Evolutionary conservation across 1,140 invertebrate species (phyloP).

Genomic region (Leptinotarsa undecemlineata): DNA sequence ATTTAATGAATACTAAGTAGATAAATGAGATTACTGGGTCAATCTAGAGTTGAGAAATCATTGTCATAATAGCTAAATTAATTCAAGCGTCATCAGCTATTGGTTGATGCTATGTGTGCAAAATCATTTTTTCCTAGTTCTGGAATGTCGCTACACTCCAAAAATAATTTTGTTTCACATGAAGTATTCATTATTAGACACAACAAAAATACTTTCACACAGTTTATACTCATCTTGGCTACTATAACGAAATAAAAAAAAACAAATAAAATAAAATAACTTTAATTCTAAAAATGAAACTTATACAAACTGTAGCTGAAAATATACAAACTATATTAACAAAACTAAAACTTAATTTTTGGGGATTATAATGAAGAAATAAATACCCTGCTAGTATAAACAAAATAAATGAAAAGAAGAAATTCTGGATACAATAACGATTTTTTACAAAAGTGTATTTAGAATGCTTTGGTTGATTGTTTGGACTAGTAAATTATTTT

Average conservation of each 20-base stretch:
- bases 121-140: no score
- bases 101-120: no score
- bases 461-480: conserved; percentile 53
- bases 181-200: no score
- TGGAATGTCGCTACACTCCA: no score
- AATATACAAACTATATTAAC: conserved; percentile 2
- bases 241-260: background rate
- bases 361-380: background rate
- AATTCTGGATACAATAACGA: conserved; percentile 10
- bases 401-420: background rate
- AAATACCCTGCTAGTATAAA: conserved; percentile 7
- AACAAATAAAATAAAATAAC: conserved; percentile 2
- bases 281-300: conserved; percentile 11
- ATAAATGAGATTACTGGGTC: no score
- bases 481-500: conserved; percentile 52
- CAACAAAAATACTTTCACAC: background rate
- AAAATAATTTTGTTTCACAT: no score
- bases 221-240: background rate
- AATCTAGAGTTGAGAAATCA: no score
- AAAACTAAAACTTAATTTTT: conserved; percentile 10
- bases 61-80: no score
- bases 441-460: conserved; percentile 41
- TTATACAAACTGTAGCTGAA: conserved; percentile 11
- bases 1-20: no score
- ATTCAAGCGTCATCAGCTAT: no score